A percentile compares a stretch with the other conserved stretches of the same genome.
These are phyloP conservation scores for Botia kubotai DNA, from an alignment of 2,797 vertebrate species.

Conservation along the genomic window DNA sequence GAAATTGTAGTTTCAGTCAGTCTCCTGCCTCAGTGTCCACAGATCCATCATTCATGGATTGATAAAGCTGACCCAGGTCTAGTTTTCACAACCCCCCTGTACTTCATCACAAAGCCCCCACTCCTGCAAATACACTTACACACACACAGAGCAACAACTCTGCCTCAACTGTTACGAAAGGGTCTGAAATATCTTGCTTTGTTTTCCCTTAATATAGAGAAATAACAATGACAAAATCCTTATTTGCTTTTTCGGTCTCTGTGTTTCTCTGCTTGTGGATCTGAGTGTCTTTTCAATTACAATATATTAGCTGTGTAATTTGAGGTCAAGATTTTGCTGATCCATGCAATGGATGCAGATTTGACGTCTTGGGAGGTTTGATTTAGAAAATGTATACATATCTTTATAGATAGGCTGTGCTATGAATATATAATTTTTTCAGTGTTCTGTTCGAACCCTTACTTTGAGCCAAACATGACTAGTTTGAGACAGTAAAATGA, in stretches of 20 bases:
- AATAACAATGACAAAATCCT: background rate
- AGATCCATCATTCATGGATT: constrained; percentile 71
- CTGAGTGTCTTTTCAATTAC: constrained; percentile 40
- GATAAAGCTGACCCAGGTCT: constrained; percentile 76
- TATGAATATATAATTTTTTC: background rate
- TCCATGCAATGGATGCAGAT: constrained; percentile 21
- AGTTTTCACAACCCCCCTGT: constrained; percentile 69
- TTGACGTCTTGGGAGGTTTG: background rate
- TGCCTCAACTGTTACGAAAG: too few species aligned
- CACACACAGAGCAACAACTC: background rate
- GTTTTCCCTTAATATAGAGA: background rate
- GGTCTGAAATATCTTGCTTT: background rate
- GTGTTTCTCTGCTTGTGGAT: constrained; percentile 8
- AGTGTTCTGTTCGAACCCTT: background rate
- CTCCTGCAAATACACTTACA: constrained; percentile 56
- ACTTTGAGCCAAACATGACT: background rate
- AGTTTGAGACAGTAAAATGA: background rate
- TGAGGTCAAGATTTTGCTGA: constrained; percentile 51
- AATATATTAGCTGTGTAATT: constrained; percentile 46
- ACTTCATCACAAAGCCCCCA: constrained; percentile 76
- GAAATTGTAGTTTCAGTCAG: background rate
- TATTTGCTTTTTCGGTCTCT: background rate
- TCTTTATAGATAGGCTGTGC: background rate
- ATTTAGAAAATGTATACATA: background rate
- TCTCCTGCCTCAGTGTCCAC: constrained; percentile 22